These are phyloP conservation scores for Calosoma granatense DNA, from an alignment of 1,140 invertebrate species.

Conservation along the genomic window DNA sequence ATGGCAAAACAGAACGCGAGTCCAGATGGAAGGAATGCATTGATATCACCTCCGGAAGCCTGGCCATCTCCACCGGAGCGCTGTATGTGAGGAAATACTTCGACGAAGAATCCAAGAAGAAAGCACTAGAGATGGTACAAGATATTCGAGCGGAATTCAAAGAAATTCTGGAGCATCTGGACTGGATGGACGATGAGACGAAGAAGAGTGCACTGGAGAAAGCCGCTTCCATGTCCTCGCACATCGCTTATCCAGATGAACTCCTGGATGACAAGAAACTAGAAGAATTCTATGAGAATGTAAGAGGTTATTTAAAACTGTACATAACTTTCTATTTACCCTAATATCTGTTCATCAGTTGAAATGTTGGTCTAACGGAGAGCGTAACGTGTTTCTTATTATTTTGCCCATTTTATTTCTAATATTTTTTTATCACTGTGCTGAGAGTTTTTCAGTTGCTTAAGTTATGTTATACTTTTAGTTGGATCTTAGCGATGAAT, in stretches of 20 bases:
- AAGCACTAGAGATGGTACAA: slow-evolving; percentile 53
- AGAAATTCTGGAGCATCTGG: slow-evolving; percentile 46
- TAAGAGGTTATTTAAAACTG: slow-evolving; percentile 16
- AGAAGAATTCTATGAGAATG: slow-evolving; percentile 36
- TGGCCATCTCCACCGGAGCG: slow-evolving; percentile 26
- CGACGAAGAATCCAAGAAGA: slow-evolving; percentile 39
- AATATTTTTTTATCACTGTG: slow-evolving; percentile 2
- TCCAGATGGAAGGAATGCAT: slow-evolving; percentile 49
- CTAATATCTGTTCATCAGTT: too few relatives aligned
- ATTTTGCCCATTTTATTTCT: not conserved
- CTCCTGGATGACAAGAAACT: slow-evolving; percentile 43
- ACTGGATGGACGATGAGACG: slow-evolving; percentile 63
- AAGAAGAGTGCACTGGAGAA: slow-evolving; percentile 44
- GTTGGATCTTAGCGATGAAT: slow-evolving; percentile 42
- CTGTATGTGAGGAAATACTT: slow-evolving; percentile 48
- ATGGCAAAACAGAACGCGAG: slow-evolving; percentile 41
- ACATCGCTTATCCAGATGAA: slow-evolving; percentile 50
- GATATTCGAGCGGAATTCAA: slow-evolving; percentile 49
- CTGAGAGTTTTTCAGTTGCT: too few relatives aligned
- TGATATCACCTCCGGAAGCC: slow-evolving; percentile 37
- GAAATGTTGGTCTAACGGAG: too few relatives aligned
- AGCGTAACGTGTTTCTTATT: not conserved
- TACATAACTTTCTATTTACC: not conserved
- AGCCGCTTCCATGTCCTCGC: slow-evolving; percentile 40
- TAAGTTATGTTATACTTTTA: slow-evolving; percentile 30